These are phyloP conservation scores for Adelphocoris suturalis DNA, from an alignment of 2,888 invertebrate species.

Conservation along the genomic window DNA sequence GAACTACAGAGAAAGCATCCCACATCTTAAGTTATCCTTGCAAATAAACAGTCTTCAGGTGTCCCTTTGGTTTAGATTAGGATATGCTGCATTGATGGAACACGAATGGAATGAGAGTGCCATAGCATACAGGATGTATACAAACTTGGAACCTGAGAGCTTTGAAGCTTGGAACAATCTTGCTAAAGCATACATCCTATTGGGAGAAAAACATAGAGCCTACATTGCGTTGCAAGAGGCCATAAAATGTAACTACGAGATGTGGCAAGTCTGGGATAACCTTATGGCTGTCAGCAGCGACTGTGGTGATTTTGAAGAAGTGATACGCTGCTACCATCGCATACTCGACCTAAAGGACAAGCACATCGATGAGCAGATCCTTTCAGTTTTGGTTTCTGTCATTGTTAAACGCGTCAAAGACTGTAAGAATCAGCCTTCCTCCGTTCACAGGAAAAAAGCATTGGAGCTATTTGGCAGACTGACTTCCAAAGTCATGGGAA, in stretches of 20 bases:
- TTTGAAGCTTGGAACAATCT: slow-evolving; percentile 99
- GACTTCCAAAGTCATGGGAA: slow-evolving; percentile 83
- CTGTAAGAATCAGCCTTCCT: slow-evolving; percentile 79
- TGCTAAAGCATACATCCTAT: slow-evolving; percentile 93
- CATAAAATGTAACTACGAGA: slow-evolving; percentile 93
- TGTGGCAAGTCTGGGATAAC: slow-evolving; percentile 98
- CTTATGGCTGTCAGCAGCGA: slow-evolving; percentile 92
- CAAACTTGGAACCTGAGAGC: slow-evolving; percentile 89
- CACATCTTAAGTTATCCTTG: slow-evolving; percentile 89
- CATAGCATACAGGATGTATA: slow-evolving; percentile 91
- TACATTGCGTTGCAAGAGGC: slow-evolving; percentile 93
- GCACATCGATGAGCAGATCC: slow-evolving; percentile 88
- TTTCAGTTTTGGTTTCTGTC: slow-evolving; percentile 86
- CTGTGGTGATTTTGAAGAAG: slow-evolving; percentile 91
- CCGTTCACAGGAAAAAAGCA: slow-evolving; percentile 82
- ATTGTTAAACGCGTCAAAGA: slow-evolving; percentile 84
- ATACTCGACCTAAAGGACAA: slow-evolving; percentile 91
- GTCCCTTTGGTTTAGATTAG: slow-evolving; percentile 91
- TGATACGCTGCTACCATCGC: slow-evolving; percentile 90
- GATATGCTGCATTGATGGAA: slow-evolving; percentile 88
- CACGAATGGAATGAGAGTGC: slow-evolving; percentile 92
- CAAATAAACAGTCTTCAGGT: slow-evolving; percentile 93
- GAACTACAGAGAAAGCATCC: slow-evolving; percentile 88
- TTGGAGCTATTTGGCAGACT: slow-evolving; percentile 87
- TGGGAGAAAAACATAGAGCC: slow-evolving; percentile 91